These are phyloP conservation scores for Lethocerus indicus DNA, from an alignment of 1,140 invertebrate species.

Conservation along the genomic window DNA sequence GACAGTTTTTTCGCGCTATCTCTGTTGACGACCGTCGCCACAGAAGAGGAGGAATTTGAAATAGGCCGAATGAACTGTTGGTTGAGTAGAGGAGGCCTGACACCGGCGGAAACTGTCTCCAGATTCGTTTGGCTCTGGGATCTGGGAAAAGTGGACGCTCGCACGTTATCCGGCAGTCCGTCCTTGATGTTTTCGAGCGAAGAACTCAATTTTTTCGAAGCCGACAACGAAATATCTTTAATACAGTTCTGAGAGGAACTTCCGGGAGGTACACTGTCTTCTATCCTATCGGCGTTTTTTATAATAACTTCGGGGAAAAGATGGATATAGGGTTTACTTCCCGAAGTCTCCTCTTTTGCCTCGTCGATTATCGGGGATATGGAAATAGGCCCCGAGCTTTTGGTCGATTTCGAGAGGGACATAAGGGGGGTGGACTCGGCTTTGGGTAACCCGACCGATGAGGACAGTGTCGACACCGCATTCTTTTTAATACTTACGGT, in stretches of 20 bases:
- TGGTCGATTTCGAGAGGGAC: no score
- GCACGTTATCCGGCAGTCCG: neutral
- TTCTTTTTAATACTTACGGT: slow-evolving; percentile 1
- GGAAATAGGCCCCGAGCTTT: no score
- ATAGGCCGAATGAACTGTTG: slow-evolving; percentile 7
- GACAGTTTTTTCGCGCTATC: no score
- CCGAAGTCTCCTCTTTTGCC: neutral
- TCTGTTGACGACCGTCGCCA: slow-evolving; percentile 15
- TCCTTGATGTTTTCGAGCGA: slow-evolving; percentile 13
- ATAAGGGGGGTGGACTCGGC: slow-evolving; percentile 16
- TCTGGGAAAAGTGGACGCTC: slow-evolving; percentile 8
- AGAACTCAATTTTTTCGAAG: slow-evolving; percentile 10
- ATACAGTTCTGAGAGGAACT: neutral
- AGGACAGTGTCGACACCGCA: neutral
- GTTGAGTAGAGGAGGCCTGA: no score
- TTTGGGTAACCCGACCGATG: slow-evolving; percentile 3
- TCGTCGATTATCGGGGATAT: neutral
- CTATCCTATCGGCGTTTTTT: neutral
- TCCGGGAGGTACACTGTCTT: neutral
- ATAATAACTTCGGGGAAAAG: slow-evolving; percentile 14
- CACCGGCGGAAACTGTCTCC: no score
- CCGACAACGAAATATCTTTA: neutral
- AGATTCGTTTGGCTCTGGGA: slow-evolving; percentile 15
- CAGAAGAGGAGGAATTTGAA: slow-evolving; percentile 16
- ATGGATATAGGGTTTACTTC: neutral